phyloP scores from a whole-genome alignment of 2,797 vertebrate genomes.

The Holocentrus rufus region DNA sequence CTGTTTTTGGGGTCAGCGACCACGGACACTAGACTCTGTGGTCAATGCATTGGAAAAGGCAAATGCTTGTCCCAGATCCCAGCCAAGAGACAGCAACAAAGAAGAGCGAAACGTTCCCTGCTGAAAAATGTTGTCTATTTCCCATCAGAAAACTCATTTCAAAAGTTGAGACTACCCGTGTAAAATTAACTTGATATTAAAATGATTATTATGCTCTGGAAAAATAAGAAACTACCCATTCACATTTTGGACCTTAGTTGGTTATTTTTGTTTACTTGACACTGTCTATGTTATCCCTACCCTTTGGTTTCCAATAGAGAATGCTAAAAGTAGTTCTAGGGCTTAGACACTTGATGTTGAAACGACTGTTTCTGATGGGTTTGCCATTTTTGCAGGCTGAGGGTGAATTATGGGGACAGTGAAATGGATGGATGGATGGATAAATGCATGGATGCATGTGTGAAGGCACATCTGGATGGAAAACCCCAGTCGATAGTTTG shows the following conservation, averaged over 20 bases:
- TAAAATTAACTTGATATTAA: not conserved
- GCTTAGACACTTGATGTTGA: not conserved
- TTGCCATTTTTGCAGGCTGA: not conserved
- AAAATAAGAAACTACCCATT: not conserved
- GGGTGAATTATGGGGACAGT: not conserved
- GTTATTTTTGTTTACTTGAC: not conserved
- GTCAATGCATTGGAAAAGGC: not conserved
- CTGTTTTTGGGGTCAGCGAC: constrained; percentile 5
- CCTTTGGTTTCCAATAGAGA: not conserved
- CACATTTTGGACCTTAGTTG: not conserved
- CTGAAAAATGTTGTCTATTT: not conserved
- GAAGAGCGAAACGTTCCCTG: not conserved
- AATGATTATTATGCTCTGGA: no score
- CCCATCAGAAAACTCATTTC: not conserved
- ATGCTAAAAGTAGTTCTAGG: not conserved
- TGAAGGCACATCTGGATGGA: not conserved
- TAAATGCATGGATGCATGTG: not conserved
- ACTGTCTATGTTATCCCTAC: not conserved
- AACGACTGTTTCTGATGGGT: not conserved
- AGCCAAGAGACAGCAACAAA: not conserved
- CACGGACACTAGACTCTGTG: not conserved
- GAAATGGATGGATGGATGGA: constrained; percentile 18
- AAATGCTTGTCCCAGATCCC: constrained; percentile 10
- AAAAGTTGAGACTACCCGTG: not conserved
- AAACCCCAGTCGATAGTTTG: not conserved